Evolutionary conservation across 2,113 vertebrate genomes (phyloP).

Genomic region (Rynchops niger): DNA sequence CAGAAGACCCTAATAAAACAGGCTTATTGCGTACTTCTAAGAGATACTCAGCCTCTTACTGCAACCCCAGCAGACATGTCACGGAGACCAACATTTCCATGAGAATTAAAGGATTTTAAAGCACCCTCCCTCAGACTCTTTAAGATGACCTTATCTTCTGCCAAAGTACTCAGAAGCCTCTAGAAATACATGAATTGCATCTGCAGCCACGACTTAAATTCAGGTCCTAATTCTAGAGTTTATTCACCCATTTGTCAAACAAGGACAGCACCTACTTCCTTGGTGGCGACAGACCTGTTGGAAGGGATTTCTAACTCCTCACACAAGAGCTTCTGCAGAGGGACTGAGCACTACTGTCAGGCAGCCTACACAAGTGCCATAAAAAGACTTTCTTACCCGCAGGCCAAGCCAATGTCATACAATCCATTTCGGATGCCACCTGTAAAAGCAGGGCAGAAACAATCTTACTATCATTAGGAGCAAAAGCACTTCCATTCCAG

Average conservation of each 20-base stretch:
- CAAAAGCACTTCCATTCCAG: neutral
- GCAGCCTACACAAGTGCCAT: neutral
- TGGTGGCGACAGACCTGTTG: neutral
- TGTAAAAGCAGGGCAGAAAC: constrained; percentile 70
- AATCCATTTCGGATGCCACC: constrained; percentile 91
- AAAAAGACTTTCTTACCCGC: constrained; percentile 82
- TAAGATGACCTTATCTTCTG: neutral
- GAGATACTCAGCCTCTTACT: neutral
- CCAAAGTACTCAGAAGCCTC: neutral
- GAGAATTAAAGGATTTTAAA: neutral
- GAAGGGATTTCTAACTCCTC: neutral
- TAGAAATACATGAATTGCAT: neutral
- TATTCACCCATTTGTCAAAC: neutral
- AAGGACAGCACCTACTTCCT: neutral
- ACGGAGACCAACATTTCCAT: neutral
- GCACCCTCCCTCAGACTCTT: neutral
- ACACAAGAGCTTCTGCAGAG: neutral
- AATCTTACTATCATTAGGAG: neutral
- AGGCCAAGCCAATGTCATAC: constrained; percentile 91
- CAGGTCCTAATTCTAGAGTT: neutral
- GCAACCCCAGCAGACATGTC: neutral
- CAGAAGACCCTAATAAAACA: neutral
- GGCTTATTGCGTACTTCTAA: neutral
- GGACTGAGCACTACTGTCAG: neutral
- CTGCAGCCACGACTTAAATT: neutral